Evolutionary conservation across 1,140 invertebrate genomes (phyloP).

Genomic region (Apis cerana): DNA sequence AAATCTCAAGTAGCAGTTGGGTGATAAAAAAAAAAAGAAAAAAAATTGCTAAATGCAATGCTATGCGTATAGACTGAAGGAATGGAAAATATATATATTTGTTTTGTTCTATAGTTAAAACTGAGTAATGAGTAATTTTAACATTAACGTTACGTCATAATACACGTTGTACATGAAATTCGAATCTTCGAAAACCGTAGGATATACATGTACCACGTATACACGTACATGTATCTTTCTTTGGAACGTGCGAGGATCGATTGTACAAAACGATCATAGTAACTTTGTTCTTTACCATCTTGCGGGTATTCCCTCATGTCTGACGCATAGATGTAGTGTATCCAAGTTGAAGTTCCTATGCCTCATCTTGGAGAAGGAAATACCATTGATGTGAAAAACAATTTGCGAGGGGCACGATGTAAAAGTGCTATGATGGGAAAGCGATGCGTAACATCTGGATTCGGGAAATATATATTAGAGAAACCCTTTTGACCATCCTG

Average conservation of each 20-base stretch:
- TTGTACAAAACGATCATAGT: slow-evolving; percentile 16
- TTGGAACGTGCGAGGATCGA: slow-evolving; percentile 8
- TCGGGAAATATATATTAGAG: slow-evolving; percentile 7
- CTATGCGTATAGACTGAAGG: slow-evolving; percentile 51
- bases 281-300: slow-evolving; percentile 34
- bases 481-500: slow-evolving; percentile 28
- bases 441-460: slow-evolving; percentile 58
- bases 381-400: slow-evolving; percentile 51
- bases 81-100: not conserved
- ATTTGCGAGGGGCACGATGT: slow-evolving; percentile 47
- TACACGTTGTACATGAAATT: slow-evolving; percentile 26
- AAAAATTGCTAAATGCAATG: slow-evolving; percentile 60
- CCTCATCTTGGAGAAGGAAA: slow-evolving; percentile 50
- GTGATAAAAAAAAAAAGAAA: slow-evolving; percentile 46
- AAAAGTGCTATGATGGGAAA: slow-evolving; percentile 34
- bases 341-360: slow-evolving; percentile 51
- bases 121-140: slow-evolving; percentile 18
- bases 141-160: slow-evolving; percentile 11
- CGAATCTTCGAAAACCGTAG: not conserved
- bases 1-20: slow-evolving; percentile 55
- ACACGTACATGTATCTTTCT: slow-evolving; percentile 3
- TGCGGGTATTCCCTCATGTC: slow-evolving; percentile 38
- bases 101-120: slow-evolving; percentile 25
- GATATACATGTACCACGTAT: not conserved
- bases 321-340: slow-evolving; percentile 34